phyloP scores from a whole-genome alignment of 2,888 invertebrate species.

The Seira sanloemensis region DNA sequence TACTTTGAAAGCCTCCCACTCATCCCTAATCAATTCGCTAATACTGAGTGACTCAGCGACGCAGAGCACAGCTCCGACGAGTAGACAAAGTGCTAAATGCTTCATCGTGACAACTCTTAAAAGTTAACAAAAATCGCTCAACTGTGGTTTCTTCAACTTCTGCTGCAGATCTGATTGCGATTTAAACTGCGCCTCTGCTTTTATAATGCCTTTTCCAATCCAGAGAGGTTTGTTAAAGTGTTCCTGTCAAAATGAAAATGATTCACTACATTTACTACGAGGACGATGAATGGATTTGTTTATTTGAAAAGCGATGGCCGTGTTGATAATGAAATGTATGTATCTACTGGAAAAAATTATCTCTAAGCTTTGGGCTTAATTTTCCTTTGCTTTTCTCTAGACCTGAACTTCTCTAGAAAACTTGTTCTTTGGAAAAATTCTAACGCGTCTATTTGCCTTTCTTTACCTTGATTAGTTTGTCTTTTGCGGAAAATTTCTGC shows the following conservation, averaged over 20 bases:
- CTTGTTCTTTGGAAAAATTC: not conserved
- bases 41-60: not conserved
- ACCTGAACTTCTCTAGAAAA: not conserved
- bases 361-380: not conserved
- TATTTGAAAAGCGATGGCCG: too few relatives aligned
- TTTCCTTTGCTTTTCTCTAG: not conserved
- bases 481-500: not conserved
- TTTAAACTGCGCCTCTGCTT: not conserved
- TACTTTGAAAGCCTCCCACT: constrained; percentile 88
- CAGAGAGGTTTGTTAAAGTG: not conserved
- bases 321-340: not conserved
- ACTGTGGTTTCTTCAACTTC: not conserved
- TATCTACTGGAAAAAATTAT: not conserved
- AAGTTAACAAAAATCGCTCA: too few relatives aligned
- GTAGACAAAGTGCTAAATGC: not conserved
- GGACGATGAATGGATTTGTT: not conserved
- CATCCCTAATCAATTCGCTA: constrained; percentile 82
- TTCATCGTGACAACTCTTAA: too few relatives aligned
- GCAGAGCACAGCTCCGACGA: not conserved
- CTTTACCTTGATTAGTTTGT: not conserved
- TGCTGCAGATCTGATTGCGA: not conserved
- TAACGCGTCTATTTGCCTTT: not conserved
- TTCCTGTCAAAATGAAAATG: not conserved
- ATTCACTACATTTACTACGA: not conserved
- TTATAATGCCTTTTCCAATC: not conserved